Base-by-base conservation (phyloP, 2,888 invertebrate genomes). In the Callimorpha dominula region DNA sequence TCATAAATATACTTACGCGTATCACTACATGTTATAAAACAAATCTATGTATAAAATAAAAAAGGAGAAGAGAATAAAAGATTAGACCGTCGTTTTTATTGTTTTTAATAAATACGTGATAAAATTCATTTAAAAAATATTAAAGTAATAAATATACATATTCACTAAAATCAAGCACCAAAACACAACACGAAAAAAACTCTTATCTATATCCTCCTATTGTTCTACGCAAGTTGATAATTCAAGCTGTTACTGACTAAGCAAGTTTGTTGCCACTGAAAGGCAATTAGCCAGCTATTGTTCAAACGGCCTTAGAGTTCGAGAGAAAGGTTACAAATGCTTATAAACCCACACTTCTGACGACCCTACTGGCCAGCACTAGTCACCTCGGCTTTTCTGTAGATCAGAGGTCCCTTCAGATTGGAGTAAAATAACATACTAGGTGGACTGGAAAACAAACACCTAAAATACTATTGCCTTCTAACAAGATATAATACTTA, bases 131-230 rank as follows among this genome's bases (percentile, higher is more conserved):
- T n/a, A n/a, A n/a, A n/a, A n/a, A n/a, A n/a, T n/a, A n/a, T 11
- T 50, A 50, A 12, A 50, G 15, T 2, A 14, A 50, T 17, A 17
- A 52, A 17, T 17, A 7, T 52, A 15, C 52, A 52, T 52, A 52
- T 15, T 17, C 6, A 17, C 17, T 52, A 4, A 52, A 52, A 3
- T 17, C 52, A 52, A 52, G 15, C 15, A 54, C 52, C 6, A 7
- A 8, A 9, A 7, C 17, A n/a, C 43, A 57, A 20, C 8, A 68
- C 43, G 14, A 20, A 9, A n/a, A 50, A 65, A 31, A 49, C 12
- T 49, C 31, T 40, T 31, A 65, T 65, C 65, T 65, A 50, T 50
- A 57, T 46, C 68, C 43, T 57, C 43, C 57, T 3, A 57, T 57
- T 67, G 31, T 57, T 43, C 57, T 46, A 40, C 50, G 20, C 66